These are phyloP conservation scores for Alosa sapidissima DNA, from an alignment of 2,797 vertebrate genomes.

Conservation along the genomic window DNA sequence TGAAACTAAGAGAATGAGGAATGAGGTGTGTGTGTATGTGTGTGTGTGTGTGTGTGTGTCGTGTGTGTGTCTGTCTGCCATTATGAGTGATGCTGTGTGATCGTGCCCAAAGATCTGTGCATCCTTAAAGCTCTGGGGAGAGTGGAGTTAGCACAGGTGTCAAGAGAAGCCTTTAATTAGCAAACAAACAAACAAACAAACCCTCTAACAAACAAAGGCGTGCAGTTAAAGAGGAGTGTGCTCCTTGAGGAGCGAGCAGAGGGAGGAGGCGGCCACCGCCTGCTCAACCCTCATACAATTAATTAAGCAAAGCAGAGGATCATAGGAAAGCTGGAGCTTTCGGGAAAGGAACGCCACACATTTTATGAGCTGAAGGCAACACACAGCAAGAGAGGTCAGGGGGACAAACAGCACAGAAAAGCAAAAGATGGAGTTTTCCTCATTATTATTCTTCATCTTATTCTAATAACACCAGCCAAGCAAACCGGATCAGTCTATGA, in stretches of 20 bases:
- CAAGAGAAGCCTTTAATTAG: slow-evolving; percentile 73
- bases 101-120: slow-evolving; percentile 59
- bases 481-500: neutral
- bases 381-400: neutral
- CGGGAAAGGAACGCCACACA: neutral
- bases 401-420: neutral
- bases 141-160: slow-evolving; percentile 69
- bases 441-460: neutral
- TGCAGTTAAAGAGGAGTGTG: slow-evolving; percentile 41
- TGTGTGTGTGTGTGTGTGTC: slow-evolving; percentile 43
- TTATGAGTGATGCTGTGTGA: slow-evolving; percentile 59
- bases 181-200: slow-evolving; percentile 69
- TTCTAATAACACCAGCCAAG: neutral
- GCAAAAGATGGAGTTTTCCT: neutral
- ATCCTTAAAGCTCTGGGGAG: slow-evolving; percentile 59
- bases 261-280: slow-evolving; percentile 44
- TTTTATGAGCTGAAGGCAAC: neutral
- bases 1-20: too few species aligned
- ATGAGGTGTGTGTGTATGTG: neutral
- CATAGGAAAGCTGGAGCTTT: neutral
- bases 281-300: slow-evolving; percentile 34
- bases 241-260: slow-evolving; percentile 31
- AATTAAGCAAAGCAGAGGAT: slow-evolving; percentile 17
- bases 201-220: slow-evolving; percentile 27
- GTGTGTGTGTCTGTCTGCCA: slow-evolving; percentile 49